Percentiles rank a stretch among this genome's conserved stretches.
Conservation (phyloP, 2,113 vertebrate genomes). For the Rhodinocichla rosea region DNA sequence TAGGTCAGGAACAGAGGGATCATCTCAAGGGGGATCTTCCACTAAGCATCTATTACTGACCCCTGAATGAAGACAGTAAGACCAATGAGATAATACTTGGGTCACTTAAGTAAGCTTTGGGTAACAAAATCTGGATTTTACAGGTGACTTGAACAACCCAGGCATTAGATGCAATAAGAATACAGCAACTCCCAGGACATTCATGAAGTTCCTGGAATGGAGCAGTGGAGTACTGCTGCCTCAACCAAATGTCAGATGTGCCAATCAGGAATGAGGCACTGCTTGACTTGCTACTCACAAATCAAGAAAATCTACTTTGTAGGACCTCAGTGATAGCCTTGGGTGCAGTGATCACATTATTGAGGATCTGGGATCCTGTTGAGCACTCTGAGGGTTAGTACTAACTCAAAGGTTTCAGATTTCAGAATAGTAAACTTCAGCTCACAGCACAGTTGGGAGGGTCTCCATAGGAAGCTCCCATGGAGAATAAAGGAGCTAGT, state of each 20-base stretch:
- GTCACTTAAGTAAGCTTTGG: not conserved
- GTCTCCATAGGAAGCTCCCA: not conserved
- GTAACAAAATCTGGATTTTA: not conserved
- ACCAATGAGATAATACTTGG: accelerated
- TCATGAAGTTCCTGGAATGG: not conserved
- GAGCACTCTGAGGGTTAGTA: not conserved
- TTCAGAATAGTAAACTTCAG: not conserved
- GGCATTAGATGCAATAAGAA: not conserved
- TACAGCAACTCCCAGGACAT: not conserved
- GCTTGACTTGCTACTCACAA: not conserved
- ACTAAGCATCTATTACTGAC: not conserved
- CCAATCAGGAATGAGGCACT: not conserved
- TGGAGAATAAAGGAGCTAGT: not conserved
- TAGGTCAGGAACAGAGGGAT: not conserved
- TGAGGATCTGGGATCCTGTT: not conserved
- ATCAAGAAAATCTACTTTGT: not conserved
- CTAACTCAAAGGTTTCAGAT: not conserved
- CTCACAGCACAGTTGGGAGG: not conserved
- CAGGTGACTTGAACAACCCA: not conserved
- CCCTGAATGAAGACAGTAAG: not conserved
- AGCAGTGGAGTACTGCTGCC: not conserved
- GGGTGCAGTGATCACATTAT: not conserved
- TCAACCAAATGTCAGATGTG: not conserved
- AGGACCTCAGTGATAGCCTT: not conserved
- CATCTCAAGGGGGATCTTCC: not conserved